A percentile compares a stretch with the other conserved stretches of the same genome.
Evolutionary conservation across 2,888 invertebrate genomes (phyloP).

Genomic region (Leuctra nigra): DNA sequence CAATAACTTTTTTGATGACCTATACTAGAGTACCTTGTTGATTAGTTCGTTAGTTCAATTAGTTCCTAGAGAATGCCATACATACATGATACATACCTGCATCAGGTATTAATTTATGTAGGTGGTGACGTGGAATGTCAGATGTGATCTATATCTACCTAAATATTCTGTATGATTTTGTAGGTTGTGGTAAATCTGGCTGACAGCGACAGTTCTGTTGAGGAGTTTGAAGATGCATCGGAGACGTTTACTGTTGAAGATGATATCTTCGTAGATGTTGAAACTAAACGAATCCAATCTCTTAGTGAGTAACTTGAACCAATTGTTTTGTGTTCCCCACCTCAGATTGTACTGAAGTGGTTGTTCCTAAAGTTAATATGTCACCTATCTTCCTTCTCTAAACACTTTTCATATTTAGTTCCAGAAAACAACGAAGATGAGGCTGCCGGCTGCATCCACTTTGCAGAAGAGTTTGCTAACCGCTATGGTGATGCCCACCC

Average conservation of each 20-base stretch:
- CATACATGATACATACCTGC: too few species aligned
- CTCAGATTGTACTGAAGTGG: background rate
- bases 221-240: conserved; percentile 80
- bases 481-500: conserved; percentile 86
- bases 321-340: too few species aligned
- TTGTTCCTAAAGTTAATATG: background rate
- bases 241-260: conserved; percentile 80
- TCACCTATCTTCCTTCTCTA: too few species aligned
- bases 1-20: too few species aligned
- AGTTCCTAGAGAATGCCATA: too few species aligned
- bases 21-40: too few species aligned
- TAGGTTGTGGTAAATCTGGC: conserved; percentile 60
- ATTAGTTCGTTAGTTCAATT: too few species aligned
- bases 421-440: conserved; percentile 82
- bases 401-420: conserved; percentile 63
- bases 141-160: too few species aligned
- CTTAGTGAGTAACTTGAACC: conserved; percentile 58
- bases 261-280: conserved; percentile 76
- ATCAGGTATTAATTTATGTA: too few species aligned
- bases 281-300: conserved; percentile 63
- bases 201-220: conserved; percentile 66
- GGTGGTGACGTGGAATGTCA: too few species aligned
- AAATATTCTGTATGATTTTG: too few species aligned
- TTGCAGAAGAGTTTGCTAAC: conserved; percentile 75
- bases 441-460: conserved; percentile 75